Evolutionary conservation across 2,888 invertebrate genomes (phyloP), one percentile per base, ranked within the genome.

Genomic region (Neoitamus cyanurus): DNA sequence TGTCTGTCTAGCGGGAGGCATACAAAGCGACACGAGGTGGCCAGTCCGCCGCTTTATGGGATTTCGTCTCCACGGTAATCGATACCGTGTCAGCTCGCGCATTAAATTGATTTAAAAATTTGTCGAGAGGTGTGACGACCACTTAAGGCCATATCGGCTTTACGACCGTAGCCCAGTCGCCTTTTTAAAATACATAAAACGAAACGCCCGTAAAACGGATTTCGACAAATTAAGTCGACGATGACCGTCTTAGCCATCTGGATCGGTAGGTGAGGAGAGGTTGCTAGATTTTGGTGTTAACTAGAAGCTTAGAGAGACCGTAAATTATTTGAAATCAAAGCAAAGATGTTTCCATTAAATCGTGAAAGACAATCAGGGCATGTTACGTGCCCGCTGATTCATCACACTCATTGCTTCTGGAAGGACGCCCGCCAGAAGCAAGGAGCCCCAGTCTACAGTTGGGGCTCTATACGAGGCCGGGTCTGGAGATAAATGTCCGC

Each of bases 81-180:
- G 75, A 75, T 75, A 75, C 42, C 6, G 75, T 75, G 75, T 75
- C 75, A 75, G 75, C 25, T n/a, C 42, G 42, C 42, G 42, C 37
- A 75, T 75, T 37, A 75, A 75, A 75, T 75, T 75, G 75, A 37
- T 75, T 37, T 75, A 75, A 75, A 42, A 75, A 75, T 75, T 75
- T 42, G 75, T 75, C 42, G n/a, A 34, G 42, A 75, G 75, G 75
- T 75, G 42, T 75, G 75, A 42, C 75, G 75, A 42, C 42, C 58
- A 58, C 58, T 58, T 58, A 58, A 58, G 58, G 25, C 25, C 9
- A 58, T 58, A 15, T 20, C 58, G 9, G 3, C 3, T 58, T 58
- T 58, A 58, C 20, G 58, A 58, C 58, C 58, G 25, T 25, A 25
- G 58, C 58, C 58, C 4, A 37, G 58, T 58, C 20, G 42, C 58